phyloP scores from a whole-genome alignment of 2,113 vertebrate species.

The Hippotragus niger region DNA sequence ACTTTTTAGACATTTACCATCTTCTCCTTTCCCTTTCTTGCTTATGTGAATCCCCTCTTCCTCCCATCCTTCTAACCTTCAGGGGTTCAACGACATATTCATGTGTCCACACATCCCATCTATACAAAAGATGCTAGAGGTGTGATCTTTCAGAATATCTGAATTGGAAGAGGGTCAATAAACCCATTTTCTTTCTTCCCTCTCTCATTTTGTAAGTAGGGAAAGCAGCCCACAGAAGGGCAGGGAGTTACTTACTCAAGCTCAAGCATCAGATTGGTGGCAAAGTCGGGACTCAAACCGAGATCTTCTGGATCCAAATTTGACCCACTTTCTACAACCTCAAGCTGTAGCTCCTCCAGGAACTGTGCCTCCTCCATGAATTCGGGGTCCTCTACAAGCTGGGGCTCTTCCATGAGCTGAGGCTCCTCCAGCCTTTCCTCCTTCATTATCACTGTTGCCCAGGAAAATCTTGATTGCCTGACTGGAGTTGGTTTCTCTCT shows the following conservation, averaged over 20 bases:
- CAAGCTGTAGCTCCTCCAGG: conserved; percentile 63
- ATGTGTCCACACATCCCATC: background rate
- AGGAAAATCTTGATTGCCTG: background rate
- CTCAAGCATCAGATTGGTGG: conserved; percentile 70
- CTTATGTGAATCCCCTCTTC: background rate
- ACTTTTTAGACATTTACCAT: background rate
- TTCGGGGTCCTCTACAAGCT: conserved; percentile 47
- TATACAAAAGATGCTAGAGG: conserved; percentile 1
- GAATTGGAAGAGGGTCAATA: background rate
- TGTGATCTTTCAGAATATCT: conserved; percentile 10
- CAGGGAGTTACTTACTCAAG: conserved; percentile 66
- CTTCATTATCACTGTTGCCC: conserved; percentile 45
- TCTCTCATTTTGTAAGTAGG: background rate
- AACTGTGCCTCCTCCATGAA: conserved; percentile 52
- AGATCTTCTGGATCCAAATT: conserved; percentile 65
- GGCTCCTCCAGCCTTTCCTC: conserved; percentile 56
- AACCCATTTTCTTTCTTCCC: background rate
- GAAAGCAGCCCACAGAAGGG: background rate
- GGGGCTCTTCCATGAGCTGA: conserved; percentile 45
- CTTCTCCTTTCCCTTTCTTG: background rate
- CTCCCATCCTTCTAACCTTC: background rate
- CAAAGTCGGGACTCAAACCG: conserved; percentile 58
- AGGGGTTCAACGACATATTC: background rate
- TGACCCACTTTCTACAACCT: conserved; percentile 60
- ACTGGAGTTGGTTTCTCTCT: background rate